Evolutionary conservation across 2,888 invertebrate species (phyloP).

Genomic region (Lepetodrilus schrolli): DNA sequence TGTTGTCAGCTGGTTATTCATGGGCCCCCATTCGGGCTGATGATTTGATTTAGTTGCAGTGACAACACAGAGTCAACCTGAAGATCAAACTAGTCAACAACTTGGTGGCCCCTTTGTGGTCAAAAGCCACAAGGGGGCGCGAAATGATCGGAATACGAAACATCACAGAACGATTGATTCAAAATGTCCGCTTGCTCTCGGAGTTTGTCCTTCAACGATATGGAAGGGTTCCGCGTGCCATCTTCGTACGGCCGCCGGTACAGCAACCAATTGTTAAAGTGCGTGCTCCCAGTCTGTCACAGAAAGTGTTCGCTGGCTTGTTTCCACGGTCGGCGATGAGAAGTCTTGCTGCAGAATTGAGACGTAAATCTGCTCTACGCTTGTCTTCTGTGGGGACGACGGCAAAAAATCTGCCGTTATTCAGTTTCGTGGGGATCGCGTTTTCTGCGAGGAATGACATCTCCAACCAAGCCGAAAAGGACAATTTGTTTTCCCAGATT

Average conservation of each 20-base stretch:
- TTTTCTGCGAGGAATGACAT: slow-evolving; percentile 39
- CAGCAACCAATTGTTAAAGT: too few relatives aligned
- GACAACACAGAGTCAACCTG: background rate
- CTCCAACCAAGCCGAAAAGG: slow-evolving; percentile 34
- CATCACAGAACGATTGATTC: slow-evolving; percentile 12
- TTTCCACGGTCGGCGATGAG: slow-evolving; percentile 42
- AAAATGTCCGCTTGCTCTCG: slow-evolving; percentile 31
- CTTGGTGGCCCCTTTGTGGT: slow-evolving; percentile 39
- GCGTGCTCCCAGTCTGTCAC: background rate
- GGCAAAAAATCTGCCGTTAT: slow-evolving; percentile 48
- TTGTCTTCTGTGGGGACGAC: slow-evolving; percentile 33
- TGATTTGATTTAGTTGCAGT: background rate
- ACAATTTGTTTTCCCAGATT: slow-evolving; percentile 40
- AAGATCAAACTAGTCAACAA: slow-evolving; percentile 10
- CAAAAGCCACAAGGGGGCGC: slow-evolving; percentile 32
- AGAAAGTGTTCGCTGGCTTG: slow-evolving; percentile 27
- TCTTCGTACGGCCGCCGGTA: slow-evolving; percentile 19
- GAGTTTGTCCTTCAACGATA: slow-evolving; percentile 26
- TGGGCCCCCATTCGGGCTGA: background rate
- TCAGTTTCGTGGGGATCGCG: slow-evolving; percentile 53
- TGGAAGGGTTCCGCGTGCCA: background rate
- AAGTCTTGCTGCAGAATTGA: slow-evolving; percentile 47
- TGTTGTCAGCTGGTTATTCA: background rate
- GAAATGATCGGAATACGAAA: background rate
- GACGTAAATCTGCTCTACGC: slow-evolving; percentile 49